Evolutionary conservation across 1,140 invertebrate genomes (phyloP), one percentile per base, ranked within the genome.

Genomic region (Cotesia typhae): DNA sequence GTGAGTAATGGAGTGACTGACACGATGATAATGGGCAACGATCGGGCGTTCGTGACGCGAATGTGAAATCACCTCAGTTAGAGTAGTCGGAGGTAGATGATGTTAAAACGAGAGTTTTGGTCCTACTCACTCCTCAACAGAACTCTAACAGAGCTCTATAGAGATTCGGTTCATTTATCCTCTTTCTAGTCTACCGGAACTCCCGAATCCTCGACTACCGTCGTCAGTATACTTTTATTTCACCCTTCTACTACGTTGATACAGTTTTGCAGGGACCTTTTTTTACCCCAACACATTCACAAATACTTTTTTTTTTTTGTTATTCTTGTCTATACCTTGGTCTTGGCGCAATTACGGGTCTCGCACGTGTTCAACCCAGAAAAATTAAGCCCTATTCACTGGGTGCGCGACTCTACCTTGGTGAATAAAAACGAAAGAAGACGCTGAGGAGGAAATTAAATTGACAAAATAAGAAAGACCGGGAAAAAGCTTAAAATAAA

Each of bases 301-400:
- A 2, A 2, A 7, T 47, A 47, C 10, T 9, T 47, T 47, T 47
- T 47, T 3, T 2, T 6, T 47, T 1, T 47, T 47, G 41, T 47
- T 47, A 47, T 47, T 47, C 41, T 47, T 47, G 41, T 7, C 41
- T 47, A 47, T 47, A 47, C 41, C 10, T 47, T 47, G 20, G 57
- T 64, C 60, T 35, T 61, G 41, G 36, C 51, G 20, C 57, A 41
- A 41, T 51, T 12, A 41, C 60, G 10, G 63, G 63, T 14, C 71
- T 57, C 67, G 66, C 51, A 55, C 67, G 72, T 73, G 72, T 61
- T 67, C 74, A 66, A 71, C 70, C 61, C 71, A 71, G 70, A 75
- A 77, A 78, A 80, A 79, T 79, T 80, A 80, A 77, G 74, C 75
- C 61, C 68, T 74, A 78, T 79, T 80, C 74, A 71, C 57, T 57